Percentiles rank a stretch among this genome's conserved stretches.
These are phyloP conservation scores for Grus americana DNA, from an alignment of 2,113 vertebrate genomes.

Conservation along the genomic window DNA sequence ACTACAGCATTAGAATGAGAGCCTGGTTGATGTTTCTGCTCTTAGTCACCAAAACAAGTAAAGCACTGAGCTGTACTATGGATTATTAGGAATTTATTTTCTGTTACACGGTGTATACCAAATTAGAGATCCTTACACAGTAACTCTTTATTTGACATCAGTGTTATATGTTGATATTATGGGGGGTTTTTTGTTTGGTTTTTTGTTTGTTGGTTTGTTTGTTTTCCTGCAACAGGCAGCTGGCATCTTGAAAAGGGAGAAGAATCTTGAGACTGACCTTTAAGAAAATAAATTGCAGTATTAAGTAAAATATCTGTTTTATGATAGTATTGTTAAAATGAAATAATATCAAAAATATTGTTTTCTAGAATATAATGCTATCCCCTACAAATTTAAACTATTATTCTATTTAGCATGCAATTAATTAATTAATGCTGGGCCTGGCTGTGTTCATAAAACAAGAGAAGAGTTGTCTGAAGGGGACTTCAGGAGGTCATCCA, in stretches of 20 bases:
- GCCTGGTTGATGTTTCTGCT: neutral
- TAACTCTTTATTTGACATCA: neutral
- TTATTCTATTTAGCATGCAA: neutral
- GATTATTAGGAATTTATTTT: neutral
- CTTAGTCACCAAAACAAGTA: neutral
- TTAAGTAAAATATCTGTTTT: neutral
- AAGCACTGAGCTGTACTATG: neutral
- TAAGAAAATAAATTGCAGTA: neutral
- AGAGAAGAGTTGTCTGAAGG: neutral
- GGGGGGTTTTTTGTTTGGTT: neutral
- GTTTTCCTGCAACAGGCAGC: neutral
- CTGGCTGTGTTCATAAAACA: neutral
- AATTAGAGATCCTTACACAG: neutral
- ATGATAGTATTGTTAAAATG: neutral
- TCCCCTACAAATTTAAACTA: neutral
- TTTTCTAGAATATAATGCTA: neutral
- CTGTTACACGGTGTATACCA: neutral
- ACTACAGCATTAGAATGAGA: neutral
- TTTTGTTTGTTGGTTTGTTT: neutral
- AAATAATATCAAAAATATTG: neutral
- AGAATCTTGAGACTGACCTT: neutral
- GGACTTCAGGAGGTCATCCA: neutral
- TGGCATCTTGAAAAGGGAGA: neutral
- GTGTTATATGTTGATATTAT: neutral
- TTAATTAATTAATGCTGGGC: neutral